These are phyloP conservation scores for Meteorus cinctellus DNA, from an alignment of 2,888 invertebrate genomes.

Conservation along the genomic window DNA sequence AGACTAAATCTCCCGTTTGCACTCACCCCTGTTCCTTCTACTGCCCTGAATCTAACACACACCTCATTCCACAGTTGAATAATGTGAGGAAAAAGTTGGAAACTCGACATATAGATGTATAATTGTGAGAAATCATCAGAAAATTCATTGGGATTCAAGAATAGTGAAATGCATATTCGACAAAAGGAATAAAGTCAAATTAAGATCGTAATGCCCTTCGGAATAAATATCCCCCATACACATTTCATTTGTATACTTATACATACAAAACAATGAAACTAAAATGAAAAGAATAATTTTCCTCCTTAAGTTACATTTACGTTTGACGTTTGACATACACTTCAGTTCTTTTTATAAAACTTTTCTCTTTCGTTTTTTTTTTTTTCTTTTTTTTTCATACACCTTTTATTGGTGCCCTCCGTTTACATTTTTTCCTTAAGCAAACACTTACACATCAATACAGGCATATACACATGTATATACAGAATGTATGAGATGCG, in stretches of 20 bases:
- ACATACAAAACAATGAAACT: background rate
- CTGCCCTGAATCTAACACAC: background rate
- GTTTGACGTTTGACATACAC: background rate
- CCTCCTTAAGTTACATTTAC: background rate
- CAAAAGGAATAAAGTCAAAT: background rate
- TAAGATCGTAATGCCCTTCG: background rate
- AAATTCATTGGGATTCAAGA: background rate
- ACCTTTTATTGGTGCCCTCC: background rate
- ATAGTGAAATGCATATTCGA: background rate
- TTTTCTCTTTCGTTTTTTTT: background rate
- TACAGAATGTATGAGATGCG: background rate
- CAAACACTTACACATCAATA: too few species aligned
- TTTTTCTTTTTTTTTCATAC: background rate
- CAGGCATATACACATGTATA: background rate
- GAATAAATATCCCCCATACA: background rate
- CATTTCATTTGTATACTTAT: background rate
- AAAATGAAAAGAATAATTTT: too few species aligned
- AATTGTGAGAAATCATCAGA: background rate
- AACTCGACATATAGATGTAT: background rate
- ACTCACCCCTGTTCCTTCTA: background rate
- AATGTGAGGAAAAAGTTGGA: background rate
- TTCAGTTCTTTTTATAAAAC: background rate
- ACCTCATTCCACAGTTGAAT: background rate
- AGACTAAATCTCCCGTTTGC: background rate
- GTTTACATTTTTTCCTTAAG: too few species aligned